Evolutionary conservation across 2,797 vertebrate genomes (phyloP).

Genomic region (Macroramphosus scolopax): DNA sequence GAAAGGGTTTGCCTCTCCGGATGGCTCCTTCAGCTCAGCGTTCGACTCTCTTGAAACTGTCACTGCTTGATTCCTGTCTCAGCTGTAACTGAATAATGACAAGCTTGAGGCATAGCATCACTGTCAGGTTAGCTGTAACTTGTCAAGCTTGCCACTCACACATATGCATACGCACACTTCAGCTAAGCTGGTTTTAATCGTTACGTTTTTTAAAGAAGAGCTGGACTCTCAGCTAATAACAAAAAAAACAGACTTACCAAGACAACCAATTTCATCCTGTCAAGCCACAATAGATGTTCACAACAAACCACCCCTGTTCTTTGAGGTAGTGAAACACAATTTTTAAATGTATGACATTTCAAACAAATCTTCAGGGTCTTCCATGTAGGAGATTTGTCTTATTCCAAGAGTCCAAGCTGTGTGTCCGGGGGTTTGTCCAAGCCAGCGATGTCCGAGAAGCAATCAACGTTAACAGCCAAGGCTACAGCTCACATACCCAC

Average conservation of each 20-base stretch:
- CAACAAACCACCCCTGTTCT: slow-evolving; percentile 8
- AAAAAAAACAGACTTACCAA: slow-evolving; percentile 49
- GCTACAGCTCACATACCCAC: slow-evolving; percentile 21
- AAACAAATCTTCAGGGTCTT: slow-evolving; percentile 22
- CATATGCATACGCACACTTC: slow-evolving; percentile 5
- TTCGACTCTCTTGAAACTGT: slow-evolving; percentile 11
- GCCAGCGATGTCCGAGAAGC: slow-evolving; percentile 35
- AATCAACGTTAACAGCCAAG: slow-evolving; percentile 45
- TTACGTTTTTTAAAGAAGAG: slow-evolving; percentile 3
- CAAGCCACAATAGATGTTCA: slow-evolving; percentile 19
- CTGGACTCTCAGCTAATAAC: slow-evolving; percentile 18
- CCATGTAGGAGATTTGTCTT: slow-evolving; percentile 17
- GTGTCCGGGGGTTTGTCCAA: slow-evolving; percentile 43
- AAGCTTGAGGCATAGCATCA: slow-evolving; percentile 23
- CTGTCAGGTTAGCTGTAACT: slow-evolving; percentile 17
- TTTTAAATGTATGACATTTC: slow-evolving; percentile 33
- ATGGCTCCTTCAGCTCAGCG: slow-evolving; percentile 8
- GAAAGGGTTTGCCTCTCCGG: slow-evolving; percentile 10
- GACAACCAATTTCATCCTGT: slow-evolving; percentile 15
- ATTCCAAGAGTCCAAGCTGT: slow-evolving; percentile 27
- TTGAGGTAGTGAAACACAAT: slow-evolving; percentile 19
- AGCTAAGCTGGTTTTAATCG: slow-evolving; percentile 23
- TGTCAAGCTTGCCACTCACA: slow-evolving; percentile 1
- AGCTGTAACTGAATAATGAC: slow-evolving; percentile 25
- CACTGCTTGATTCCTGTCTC: slow-evolving; percentile 19